Evolutionary conservation across 2,797 vertebrate species (phyloP).

Genomic region (Sebastes diaconus): DNA sequence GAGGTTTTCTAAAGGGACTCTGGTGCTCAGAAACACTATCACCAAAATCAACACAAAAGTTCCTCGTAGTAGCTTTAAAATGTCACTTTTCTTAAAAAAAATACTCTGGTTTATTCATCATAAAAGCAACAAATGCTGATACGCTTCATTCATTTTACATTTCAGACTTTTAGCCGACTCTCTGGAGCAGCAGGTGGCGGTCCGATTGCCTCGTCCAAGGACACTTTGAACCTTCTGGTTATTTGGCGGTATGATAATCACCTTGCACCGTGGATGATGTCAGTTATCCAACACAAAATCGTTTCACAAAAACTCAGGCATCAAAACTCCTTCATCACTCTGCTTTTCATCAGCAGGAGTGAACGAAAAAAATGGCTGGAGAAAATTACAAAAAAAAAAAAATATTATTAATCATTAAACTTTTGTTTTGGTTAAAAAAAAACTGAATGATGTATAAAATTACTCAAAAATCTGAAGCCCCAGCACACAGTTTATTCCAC

Average conservation of each 20-base stretch:
- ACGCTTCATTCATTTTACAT: neutral
- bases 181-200: neutral
- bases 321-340: neutral
- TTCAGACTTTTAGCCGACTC: neutral
- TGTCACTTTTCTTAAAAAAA: neutral
- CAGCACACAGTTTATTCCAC: constrained; percentile 37
- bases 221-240: neutral
- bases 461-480: constrained; percentile 4
- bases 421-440: constrained; percentile 10
- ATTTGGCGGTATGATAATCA: neutral
- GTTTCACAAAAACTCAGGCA: neutral
- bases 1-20: too few species aligned
- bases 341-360: constrained; percentile 3
- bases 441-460: neutral
- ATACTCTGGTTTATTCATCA: neutral
- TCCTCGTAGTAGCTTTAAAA: neutral
- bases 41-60: neutral
- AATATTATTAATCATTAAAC: neutral
- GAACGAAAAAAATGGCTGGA: neutral
- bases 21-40: neutral
- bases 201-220: neutral
- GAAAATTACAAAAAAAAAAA: neutral
- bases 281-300: neutral
- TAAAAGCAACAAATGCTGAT: neutral
- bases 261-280: neutral